Base-by-base conservation (phyloP, 2,888 invertebrate species). In the Pristionchus mayeri region DNA sequence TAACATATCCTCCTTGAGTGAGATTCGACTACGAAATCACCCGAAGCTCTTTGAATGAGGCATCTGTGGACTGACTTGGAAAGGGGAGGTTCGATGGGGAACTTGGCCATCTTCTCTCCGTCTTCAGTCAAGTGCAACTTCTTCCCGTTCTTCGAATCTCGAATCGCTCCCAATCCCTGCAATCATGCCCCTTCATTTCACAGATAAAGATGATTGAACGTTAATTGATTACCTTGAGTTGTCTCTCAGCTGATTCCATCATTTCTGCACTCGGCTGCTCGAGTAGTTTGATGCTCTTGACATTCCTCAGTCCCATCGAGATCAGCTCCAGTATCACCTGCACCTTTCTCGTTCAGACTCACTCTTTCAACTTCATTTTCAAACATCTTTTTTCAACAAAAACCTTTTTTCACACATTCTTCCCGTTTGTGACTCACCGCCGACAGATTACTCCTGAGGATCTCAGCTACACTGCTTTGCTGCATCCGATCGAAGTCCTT, bases 71-170 rank as follows among this genome's bases (percentile, higher is more conserved):
- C 94, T 11, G 96, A 95, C 94, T 96, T 97, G 16, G 97, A 95
- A 93, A 96, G 96, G 88, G 95, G 95, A 0, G 98, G 98, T 93
- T 98, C 97, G 54, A 98, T 94, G 0, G 98, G 98, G 93, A 97
- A 97, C 21, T 95, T 95, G 0, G 96, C 95, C 97, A 98, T 97
- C 92, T 96, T 95, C 89, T 95, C 95, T 0, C 98, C 98, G 0
- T 96, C 90, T 0, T 94, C 93, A 0, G 97, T 97, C 88, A 98
- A 94, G 93, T 95, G 30, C 89, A 67, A 30, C 44, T 85, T 83
- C 60, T 71, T 85, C 44, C 34, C 80, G 16, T 84, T 87, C 75
- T 86, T 85, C 54, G 90, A 85, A 76, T 91, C 90, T 86, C 95
- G 95, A 76, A 97, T 95, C 34, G 96, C 96, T 84, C 95, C 95